Evolutionary conservation across 1,140 invertebrate species (phyloP), one percentile per base, ranked within the genome.

Genomic region (Drosophila jambulina): DNA sequence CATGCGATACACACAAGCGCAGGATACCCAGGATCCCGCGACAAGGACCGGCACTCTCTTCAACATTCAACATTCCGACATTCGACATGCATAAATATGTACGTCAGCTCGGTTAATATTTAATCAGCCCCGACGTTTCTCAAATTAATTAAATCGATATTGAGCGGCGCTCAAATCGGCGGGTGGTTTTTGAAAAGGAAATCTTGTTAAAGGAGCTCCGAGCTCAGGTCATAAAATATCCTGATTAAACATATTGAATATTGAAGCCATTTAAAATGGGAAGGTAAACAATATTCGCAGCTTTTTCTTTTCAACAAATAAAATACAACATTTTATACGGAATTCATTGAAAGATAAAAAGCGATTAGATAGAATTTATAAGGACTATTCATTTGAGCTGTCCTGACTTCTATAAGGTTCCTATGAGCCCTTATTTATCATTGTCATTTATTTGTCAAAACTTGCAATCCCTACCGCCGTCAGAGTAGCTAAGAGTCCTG

Each of bases 131-230:
- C 64, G 61, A 57, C 58, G 67, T 59, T 77, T 60, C 49, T 63
- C 45, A 40, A 75, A 77, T 65, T 70, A 85, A 82, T 78, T 75
- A 82, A 82, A 86, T 82, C 59, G 45, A 71, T 81, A 69, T 77
- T 48, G 34, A 63, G 25, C 19, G 34, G n/a, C 17, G 19, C 23
- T 43, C n/a, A 5, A 38, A 19, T 29, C 5, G 17, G 12, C 15
- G 25, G 10, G 6, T 12, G 19, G 12, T 25, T 62, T 64, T 61
- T 38, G 25, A 60, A 45, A 19, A 25, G 2, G 40, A 12, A 36
- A 36, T 25, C n/a, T 25, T 9, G 7, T 43, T 2, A 1, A 67
- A 32, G 23, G 23, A 45, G 25, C 10, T 15, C 4, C 32, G 8
- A 21, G 32, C 21, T 23, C 0, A 2, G 21, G 15, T 6, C 4